Percentiles rank a stretch among this genome's conserved stretches.
Evolutionary conservation across 2,888 invertebrate genomes (phyloP).

Genomic region (Drosophila helvetica): DNA sequence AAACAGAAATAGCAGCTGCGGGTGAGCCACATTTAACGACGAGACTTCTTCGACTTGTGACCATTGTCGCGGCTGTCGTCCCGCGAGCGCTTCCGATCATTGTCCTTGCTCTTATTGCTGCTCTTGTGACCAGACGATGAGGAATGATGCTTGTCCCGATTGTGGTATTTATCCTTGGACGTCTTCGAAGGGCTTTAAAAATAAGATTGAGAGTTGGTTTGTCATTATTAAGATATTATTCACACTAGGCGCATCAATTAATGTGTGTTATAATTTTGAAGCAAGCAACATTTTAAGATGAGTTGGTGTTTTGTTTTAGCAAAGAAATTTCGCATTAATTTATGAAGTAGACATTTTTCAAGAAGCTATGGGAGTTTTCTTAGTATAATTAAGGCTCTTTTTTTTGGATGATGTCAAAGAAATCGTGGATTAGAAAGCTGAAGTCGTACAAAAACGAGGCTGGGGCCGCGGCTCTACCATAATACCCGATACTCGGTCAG

Average conservation of each 20-base stretch:
- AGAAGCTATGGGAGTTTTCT: too few species aligned
- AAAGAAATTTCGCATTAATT: constrained; percentile 39
- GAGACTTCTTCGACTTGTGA: constrained; percentile 89
- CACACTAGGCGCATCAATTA: fast-evolving
- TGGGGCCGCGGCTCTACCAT: too few species aligned
- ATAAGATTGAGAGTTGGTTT: not conserved
- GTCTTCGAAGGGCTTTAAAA: constrained; percentile 78
- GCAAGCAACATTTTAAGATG: constrained; percentile 17
- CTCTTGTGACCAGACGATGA: constrained; percentile 80
- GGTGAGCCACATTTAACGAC: constrained; percentile 69
- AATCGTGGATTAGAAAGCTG: too few species aligned
- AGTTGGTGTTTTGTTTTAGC: constrained; percentile 21
- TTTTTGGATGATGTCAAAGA: not conserved
- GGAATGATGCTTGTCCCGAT: constrained; percentile 82
- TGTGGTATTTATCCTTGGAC: constrained; percentile 82
- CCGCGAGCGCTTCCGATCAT: constrained; percentile 88
- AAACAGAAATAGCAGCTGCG: constrained; percentile 16
- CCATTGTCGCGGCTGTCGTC: constrained; percentile 89
- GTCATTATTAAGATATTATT: not conserved
- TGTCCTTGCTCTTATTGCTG: constrained; percentile 84
- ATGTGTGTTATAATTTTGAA: constrained; percentile 21
- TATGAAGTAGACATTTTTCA: constrained; percentile 45
- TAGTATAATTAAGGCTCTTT: too few species aligned
- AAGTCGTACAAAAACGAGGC: too few species aligned
- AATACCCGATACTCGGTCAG: too few species aligned